Conservation (phyloP, 2,888 invertebrate genomes). For the Caenorhabditis plicata region DNA sequence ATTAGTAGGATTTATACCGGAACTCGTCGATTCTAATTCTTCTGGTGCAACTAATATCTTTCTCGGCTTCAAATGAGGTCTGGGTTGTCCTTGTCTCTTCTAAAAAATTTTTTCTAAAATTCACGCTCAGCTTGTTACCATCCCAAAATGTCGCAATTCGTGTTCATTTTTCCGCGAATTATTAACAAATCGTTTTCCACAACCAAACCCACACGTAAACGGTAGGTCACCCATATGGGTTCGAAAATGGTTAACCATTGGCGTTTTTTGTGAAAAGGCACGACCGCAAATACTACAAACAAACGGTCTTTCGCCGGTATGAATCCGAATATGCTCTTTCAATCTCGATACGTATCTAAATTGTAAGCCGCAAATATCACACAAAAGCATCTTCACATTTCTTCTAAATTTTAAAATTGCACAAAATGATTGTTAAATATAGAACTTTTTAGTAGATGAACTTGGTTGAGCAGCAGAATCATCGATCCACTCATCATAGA, state of each 20-base stretch:
- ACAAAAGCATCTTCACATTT: too few relatives aligned
- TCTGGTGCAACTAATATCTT: slow-evolving; percentile 9
- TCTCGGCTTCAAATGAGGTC: slow-evolving; percentile 49
- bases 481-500: too few relatives aligned
- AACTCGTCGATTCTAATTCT: too few relatives aligned
- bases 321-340: slow-evolving; percentile 56
- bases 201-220: slow-evolving; percentile 41
- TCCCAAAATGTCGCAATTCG: slow-evolving; percentile 43
- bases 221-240: slow-evolving; percentile 47
- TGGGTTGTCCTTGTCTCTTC: slow-evolving; percentile 43
- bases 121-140: slow-evolving; percentile 12
- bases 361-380: too few relatives aligned
- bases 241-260: slow-evolving; percentile 32
- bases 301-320: slow-evolving; percentile 57
- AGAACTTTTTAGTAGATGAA: too few relatives aligned
- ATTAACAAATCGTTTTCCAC: slow-evolving; percentile 47
- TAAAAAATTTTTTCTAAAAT: slow-evolving; percentile 9
- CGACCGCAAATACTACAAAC: slow-evolving; percentile 47
- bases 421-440: too few relatives aligned
- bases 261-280: slow-evolving; percentile 48
- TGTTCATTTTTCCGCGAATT: slow-evolving; percentile 50
- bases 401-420: too few relatives aligned
- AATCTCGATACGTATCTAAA: slow-evolving; percentile 2
- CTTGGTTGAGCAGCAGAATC: too few relatives aligned
- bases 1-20: too few relatives aligned